Base-by-base conservation (phyloP, 2,113 vertebrate genomes). In the Uria lomvia region DNA sequence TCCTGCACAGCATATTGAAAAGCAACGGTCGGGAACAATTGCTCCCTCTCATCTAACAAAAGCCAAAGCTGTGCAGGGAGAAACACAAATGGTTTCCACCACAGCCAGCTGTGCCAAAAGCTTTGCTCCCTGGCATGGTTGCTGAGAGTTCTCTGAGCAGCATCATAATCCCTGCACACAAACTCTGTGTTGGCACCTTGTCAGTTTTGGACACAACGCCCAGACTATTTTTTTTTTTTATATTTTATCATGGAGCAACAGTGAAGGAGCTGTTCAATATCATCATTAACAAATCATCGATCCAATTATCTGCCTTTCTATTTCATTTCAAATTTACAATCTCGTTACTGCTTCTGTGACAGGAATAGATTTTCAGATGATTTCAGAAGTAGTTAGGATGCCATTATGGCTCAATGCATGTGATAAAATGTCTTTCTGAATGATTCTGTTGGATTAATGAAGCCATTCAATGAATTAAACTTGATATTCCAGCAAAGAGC, bases 241-340 rank as follows among this genome's bases (percentile, higher is more conserved):
- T 34, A 91, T 94, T 85, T 88, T 56, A 65, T 62, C 53, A 36
- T 47, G 97, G 96, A 98, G 93, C 97, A 98, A 97, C 77, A 96
- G 94, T 94, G 97, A 98, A 97, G 95, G 95, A 93, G 93, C 93
- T 96, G 88, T 90, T 98, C 98, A 93, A 97, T 97, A 97, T 92
- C 97, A 95, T 96, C 96, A 96, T 98, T 98, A 98, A 97, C 96
- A 97, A 96, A 84, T 75, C 95, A 97, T 98, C 24, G 89, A 98
- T 98, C 96, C 96, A 96, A 98, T 98, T 98, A 98, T 94, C 92
- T 90, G 94, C 96, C 97, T 96, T 98, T 98, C 96, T 94, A 86
- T 97, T 98, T 96, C 81, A 97, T 96, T 98, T 97, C 96, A 90
- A 94, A 98, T 98, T 97, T 98, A 97, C 97, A 98, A 81, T 96